Conservation (phyloP, 2,113 vertebrate species). For the Anseranas semipalmata region DNA sequence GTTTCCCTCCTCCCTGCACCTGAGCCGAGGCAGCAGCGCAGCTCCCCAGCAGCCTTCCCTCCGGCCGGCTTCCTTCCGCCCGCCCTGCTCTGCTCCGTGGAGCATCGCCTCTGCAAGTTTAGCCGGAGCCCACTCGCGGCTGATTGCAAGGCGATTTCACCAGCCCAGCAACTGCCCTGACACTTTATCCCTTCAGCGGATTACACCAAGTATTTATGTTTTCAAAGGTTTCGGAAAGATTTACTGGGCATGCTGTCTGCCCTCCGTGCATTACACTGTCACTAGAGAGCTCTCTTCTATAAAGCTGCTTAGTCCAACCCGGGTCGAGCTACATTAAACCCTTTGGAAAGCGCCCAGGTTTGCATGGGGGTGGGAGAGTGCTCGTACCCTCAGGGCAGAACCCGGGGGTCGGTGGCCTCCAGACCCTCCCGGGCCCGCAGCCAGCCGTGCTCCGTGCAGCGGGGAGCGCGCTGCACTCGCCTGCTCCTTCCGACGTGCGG, state of each 20-base stretch:
- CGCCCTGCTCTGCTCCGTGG: neutral
- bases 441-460: accelerated
- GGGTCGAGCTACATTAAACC: neutral
- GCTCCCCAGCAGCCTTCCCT: slow-evolving; percentile 21
- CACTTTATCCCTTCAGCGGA: neutral
- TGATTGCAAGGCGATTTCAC: neutral
- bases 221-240: neutral
- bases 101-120: neutral
- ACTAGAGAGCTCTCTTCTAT: neutral
- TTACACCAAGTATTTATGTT: neutral
- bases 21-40: neutral
- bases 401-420: neutral
- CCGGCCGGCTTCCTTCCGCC: neutral
- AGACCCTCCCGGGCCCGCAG: neutral
- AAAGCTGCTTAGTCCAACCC: slow-evolving; percentile 31
- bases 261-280: accelerated
- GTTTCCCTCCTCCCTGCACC: slow-evolving; percentile 43
- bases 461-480: accelerated
- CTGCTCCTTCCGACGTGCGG: accelerated
- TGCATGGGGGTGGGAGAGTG: neutral
- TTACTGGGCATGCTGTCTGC: neutral
- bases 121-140: neutral
- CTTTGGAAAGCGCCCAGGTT: neutral
- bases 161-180: neutral
- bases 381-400: neutral